A percentile compares a stretch with the other conserved stretches of the same genome.
Conservation (phyloP, 2,797 vertebrate genomes). For the Rhyacichthys aspro region DNA sequence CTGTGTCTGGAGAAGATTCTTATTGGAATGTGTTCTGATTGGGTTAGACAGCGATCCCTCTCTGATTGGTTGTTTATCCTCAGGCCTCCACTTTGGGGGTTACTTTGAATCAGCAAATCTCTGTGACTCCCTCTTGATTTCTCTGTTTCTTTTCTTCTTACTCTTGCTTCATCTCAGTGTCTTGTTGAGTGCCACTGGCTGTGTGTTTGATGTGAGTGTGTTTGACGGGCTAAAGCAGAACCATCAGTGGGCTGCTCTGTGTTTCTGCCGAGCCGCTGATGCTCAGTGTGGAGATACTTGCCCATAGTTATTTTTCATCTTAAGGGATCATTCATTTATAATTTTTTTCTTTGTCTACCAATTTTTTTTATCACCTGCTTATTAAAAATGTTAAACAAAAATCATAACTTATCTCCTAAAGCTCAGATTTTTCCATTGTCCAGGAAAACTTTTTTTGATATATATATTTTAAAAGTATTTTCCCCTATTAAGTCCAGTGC, state of each 20-base stretch:
- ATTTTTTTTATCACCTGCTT: no score
- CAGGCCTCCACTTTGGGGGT: conserved; percentile 51
- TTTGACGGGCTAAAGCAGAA: conserved; percentile 72
- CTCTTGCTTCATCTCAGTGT: conserved; percentile 44
- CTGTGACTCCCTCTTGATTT: conserved; percentile 37
- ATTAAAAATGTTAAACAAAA: no score
- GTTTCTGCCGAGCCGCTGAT: conserved; percentile 35
- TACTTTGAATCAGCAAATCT: conserved; percentile 60
- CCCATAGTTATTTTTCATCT: conserved; percentile 44
- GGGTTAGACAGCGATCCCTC: conserved; percentile 50
- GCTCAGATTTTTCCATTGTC: no score
- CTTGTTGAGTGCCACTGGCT: conserved; percentile 49
- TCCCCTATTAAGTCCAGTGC: no score
- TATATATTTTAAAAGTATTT: no score
- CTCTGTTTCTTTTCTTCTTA: conserved; percentile 43
- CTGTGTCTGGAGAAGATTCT: conserved; percentile 63
- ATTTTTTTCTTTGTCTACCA: no score
- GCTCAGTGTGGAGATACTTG: conserved; percentile 34
- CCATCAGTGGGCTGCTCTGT: conserved; percentile 59
- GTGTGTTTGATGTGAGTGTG: conserved; percentile 69
- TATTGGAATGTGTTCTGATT: conserved; percentile 67
- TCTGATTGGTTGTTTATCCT: conserved; percentile 69
- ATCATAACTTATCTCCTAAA: no score
- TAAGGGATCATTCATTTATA: conserved; percentile 11
- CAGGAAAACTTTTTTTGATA: no score